Evolutionary conservation across 2,113 vertebrate genomes (phyloP).

Genomic region (Macrotus californicus): DNA sequence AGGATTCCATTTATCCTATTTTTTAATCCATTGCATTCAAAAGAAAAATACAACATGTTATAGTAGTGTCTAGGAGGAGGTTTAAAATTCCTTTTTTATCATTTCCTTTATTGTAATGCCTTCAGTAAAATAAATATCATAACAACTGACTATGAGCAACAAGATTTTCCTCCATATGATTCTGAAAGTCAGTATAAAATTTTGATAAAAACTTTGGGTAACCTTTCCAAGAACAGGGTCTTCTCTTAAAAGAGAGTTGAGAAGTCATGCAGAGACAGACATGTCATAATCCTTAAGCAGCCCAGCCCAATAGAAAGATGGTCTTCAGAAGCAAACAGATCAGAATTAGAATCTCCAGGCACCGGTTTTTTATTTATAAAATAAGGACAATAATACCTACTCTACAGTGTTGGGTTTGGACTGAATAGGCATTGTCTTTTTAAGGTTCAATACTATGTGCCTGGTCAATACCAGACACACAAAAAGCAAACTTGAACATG

Average conservation of each 20-base stretch:
- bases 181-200: not conserved
- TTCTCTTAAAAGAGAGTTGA: not conserved
- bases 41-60: not conserved
- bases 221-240: not conserved
- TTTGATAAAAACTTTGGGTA: not conserved
- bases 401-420: not conserved
- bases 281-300: not conserved
- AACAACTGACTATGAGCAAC: not conserved
- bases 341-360: not conserved
- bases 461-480: not conserved
- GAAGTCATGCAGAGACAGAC: not conserved
- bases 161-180: not conserved
- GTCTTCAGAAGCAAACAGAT: not conserved
- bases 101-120: not conserved
- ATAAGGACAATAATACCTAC: not conserved
- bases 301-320: not conserved
- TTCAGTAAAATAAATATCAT: constrained; percentile 3
- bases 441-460: not conserved
- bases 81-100: not conserved
- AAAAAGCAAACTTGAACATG: not conserved
- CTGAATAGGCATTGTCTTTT: not conserved
- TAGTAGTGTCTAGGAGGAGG: not conserved
- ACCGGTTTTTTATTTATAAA: not conserved
- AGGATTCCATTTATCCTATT: not conserved
- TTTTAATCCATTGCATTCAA: not conserved